Evolutionary conservation across 2,797 vertebrate species (phyloP).

Genomic region (Streptopelia turtur): DNA sequence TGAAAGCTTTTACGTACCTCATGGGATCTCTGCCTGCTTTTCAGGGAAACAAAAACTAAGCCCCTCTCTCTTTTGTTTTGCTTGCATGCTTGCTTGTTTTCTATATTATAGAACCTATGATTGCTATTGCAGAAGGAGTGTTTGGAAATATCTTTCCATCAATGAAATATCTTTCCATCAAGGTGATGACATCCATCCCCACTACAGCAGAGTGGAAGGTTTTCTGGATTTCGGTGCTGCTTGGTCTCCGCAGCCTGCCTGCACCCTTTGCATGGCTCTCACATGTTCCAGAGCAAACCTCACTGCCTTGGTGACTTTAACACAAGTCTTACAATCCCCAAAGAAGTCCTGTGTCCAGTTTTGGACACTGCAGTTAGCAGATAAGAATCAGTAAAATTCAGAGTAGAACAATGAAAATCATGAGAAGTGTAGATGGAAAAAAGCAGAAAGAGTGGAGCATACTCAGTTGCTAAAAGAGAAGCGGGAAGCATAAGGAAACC

Average conservation of each 20-base stretch:
- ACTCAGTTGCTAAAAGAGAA: neutral
- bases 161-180: neutral
- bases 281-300: neutral
- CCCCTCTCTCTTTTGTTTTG: neutral
- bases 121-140: neutral
- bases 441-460: neutral
- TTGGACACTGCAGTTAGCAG: neutral
- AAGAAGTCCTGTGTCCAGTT: neutral
- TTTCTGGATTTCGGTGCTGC: rapidly evolving
- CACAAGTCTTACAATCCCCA: neutral
- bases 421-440: neutral
- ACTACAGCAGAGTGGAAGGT: neutral
- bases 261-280: rapidly evolving
- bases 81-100: neutral
- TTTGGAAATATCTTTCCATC: neutral
- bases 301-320: neutral
- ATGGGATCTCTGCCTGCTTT: neutral
- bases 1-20: neutral
- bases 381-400: neutral
- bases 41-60: neutral
- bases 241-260: rapidly evolving
- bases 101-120: rapidly evolving
- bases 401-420: neutral
- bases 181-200: neutral
- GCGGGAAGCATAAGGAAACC: neutral